Conservation (phyloP, 2,888 invertebrate genomes). For the Andrena fulva region DNA sequence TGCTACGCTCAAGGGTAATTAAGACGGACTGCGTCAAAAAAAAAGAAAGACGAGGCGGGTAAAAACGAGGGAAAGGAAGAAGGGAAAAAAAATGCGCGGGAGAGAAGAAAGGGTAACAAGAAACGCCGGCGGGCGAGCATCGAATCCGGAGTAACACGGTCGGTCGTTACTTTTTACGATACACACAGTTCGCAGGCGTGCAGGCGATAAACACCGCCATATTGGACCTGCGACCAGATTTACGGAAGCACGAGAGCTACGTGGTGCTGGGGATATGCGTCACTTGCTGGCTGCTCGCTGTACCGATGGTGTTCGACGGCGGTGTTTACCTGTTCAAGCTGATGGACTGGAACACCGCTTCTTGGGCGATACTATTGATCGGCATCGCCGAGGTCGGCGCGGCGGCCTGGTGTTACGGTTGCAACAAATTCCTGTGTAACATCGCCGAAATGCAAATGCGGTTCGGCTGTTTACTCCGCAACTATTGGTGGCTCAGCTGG, state of each 20-base stretch:
- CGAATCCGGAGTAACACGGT: slow-evolving; percentile 50
- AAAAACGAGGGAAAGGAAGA: not conserved
- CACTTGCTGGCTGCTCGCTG: slow-evolving; percentile 88
- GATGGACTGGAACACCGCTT: slow-evolving; percentile 92
- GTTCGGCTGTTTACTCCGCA: slow-evolving; percentile 86
- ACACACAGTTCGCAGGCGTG: slow-evolving; percentile 90
- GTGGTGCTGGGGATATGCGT: slow-evolving; percentile 89
- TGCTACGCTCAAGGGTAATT: slow-evolving; percentile 63
- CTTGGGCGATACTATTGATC: slow-evolving; percentile 91
- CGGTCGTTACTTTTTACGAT: slow-evolving; percentile 70
- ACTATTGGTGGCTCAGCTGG: slow-evolving; percentile 92
- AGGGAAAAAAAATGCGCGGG: slow-evolving; percentile 16
- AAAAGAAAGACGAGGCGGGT: not conserved
- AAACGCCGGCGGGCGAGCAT: slow-evolving; percentile 47
- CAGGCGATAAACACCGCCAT: slow-evolving; percentile 90
- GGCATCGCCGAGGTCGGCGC: slow-evolving; percentile 89
- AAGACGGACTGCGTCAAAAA: slow-evolving; percentile 59
- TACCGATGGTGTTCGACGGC: slow-evolving; percentile 92
- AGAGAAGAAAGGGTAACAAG: slow-evolving; percentile 51
- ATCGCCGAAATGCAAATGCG: slow-evolving; percentile 88
- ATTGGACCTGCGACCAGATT: slow-evolving; percentile 88
- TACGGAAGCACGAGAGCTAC: slow-evolving; percentile 87
- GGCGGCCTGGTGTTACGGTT: slow-evolving; percentile 90
- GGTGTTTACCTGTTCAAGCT: slow-evolving; percentile 91
- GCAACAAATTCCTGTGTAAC: slow-evolving; percentile 87